A percentile compares a stretch with the other conserved stretches of the same genome.
Conservation (phyloP, 2,888 invertebrate genomes). For the Callinectes sapidus region DNA sequence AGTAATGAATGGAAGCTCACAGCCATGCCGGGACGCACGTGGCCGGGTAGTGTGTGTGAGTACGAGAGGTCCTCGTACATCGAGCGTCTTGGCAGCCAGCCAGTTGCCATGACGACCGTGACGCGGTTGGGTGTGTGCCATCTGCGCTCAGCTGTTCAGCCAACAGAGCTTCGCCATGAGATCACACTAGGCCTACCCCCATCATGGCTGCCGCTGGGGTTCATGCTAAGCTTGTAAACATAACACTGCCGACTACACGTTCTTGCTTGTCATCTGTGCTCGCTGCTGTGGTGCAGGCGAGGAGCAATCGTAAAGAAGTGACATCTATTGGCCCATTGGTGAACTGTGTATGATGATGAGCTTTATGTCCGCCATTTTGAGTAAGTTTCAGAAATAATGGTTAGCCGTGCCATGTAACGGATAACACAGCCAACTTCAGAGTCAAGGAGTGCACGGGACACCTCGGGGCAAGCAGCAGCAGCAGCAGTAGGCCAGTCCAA, state of each 20-base stretch:
- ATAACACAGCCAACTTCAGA: background rate
- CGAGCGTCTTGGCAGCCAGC: slow-evolving; percentile 49
- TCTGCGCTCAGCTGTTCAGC: slow-evolving; percentile 66
- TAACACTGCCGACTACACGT: slow-evolving; percentile 66
- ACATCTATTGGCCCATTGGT: slow-evolving; percentile 59
- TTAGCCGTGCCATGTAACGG: slow-evolving; percentile 34
- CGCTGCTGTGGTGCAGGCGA: slow-evolving; percentile 23
- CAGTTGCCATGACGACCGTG: slow-evolving; percentile 68
- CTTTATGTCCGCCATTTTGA: slow-evolving; percentile 65
- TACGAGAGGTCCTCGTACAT: slow-evolving; percentile 67
- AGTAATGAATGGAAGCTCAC: background rate
- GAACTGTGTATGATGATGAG: slow-evolving; percentile 61
- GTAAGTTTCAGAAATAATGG: slow-evolving; percentile 56
- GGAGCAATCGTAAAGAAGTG: slow-evolving; percentile 59
- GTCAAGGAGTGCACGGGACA: background rate
- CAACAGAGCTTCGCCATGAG: slow-evolving; percentile 64
- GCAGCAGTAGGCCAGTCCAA: background rate
- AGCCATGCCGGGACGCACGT: slow-evolving; percentile 42
- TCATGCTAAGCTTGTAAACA: slow-evolving; percentile 61
- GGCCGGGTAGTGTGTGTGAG: slow-evolving; percentile 39
- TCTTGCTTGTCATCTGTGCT: slow-evolving; percentile 15
- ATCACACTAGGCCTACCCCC: slow-evolving; percentile 66
- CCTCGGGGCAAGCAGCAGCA: background rate
- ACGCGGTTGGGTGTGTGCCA: slow-evolving; percentile 64
- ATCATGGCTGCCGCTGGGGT: slow-evolving; percentile 67